These are phyloP conservation scores for Drosophila teissieri DNA, from an alignment of 1,140 invertebrate species.

Conservation along the genomic window DNA sequence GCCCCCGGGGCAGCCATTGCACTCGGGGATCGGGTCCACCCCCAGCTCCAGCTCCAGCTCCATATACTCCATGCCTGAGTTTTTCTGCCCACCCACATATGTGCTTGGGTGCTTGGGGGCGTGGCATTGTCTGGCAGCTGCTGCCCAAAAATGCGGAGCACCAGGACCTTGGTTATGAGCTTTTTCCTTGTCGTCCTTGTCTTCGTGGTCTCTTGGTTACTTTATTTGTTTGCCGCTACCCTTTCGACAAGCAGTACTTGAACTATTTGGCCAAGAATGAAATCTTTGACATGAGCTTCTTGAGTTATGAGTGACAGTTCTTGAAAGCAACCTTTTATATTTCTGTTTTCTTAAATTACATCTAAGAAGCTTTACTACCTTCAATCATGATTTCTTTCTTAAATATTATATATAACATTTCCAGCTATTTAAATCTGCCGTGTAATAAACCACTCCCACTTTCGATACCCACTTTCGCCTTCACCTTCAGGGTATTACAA, in stretches of 20 bases:
- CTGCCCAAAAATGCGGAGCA: slow-evolving; percentile 36
- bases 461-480: not conserved
- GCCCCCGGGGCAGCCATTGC: slow-evolving; percentile 12
- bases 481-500: slow-evolving; percentile 24
- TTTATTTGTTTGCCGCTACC: slow-evolving; percentile 45
- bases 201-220: slow-evolving; percentile 38
- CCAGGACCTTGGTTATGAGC: slow-evolving; percentile 67
- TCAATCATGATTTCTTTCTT: not conserved
- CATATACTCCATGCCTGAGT: slow-evolving; percentile 10
- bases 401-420: not conserved
- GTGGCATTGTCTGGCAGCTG: slow-evolving; percentile 58
- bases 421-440: too few relatives aligned
- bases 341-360: not conserved
- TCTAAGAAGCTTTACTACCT: too few relatives aligned
- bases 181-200: slow-evolving; percentile 59
- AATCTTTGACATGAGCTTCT: slow-evolving; percentile 3
- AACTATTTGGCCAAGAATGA: slow-evolving; percentile 35
- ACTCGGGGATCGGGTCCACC: not conserved
- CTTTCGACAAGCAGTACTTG: slow-evolving; percentile 16
- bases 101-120: slow-evolving; percentile 29
- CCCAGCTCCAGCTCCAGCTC: not conserved
- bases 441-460: not conserved
- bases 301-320: slow-evolving; percentile 2
- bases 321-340: not conserved
- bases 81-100: slow-evolving; percentile 12